Evolutionary conservation across 1,140 invertebrate genomes (phyloP).

Genomic region (Aphelenchoides avenae): DNA sequence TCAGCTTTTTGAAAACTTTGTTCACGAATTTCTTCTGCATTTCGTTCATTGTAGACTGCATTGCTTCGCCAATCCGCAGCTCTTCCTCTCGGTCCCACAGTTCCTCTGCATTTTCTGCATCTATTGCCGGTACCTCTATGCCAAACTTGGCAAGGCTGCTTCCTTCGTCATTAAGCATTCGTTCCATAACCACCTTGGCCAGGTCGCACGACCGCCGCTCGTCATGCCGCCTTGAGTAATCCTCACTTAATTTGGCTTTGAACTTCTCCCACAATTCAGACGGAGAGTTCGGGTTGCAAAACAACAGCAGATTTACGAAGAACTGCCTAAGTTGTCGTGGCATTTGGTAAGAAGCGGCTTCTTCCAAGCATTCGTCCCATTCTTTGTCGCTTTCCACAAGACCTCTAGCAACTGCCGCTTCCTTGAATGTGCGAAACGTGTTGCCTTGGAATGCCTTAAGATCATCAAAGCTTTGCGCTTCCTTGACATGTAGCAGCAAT

Average conservation of each 20-base stretch:
- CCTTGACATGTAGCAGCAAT: conserved; percentile 30
- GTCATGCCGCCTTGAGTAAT: conserved; percentile 2
- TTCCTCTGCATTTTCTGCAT: conserved; percentile 1
- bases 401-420: conserved; percentile 10
- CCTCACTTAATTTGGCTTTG: conserved; percentile 3
- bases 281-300: neutral
- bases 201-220: neutral
- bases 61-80: neutral
- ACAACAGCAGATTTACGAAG: conserved; percentile 9
- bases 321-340: conserved; percentile 9
- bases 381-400: conserved; percentile 15
- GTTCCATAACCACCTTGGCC: too few species aligned
- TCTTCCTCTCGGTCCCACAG: conserved; percentile 14
- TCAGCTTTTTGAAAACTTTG: neutral
- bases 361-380: conserved; percentile 10
- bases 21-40: conserved; percentile 9
- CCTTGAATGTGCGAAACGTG: conserved; percentile 5
- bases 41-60: neutral
- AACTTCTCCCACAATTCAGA: conserved; percentile 21
- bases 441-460: conserved; percentile 28
- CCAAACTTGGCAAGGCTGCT: neutral
- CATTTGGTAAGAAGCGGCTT: neutral
- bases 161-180: neutral
- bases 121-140: neutral
- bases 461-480: conserved; percentile 32